Evolutionary conservation across 2,113 vertebrate species (phyloP).

Genomic region (Helogale parvula): DNA sequence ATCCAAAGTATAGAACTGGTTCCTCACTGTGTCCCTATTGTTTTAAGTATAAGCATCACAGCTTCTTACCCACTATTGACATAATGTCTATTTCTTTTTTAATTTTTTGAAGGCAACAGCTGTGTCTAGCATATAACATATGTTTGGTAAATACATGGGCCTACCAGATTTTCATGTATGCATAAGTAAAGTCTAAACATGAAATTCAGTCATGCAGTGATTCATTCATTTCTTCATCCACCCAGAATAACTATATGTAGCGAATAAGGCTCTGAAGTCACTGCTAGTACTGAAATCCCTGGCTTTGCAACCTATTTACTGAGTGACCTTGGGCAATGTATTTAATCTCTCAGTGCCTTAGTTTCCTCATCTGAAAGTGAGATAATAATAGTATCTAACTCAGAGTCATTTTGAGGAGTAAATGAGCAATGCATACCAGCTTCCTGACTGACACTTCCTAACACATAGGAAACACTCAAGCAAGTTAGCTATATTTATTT

Average conservation of each 20-base stretch:
- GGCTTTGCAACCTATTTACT: not conserved
- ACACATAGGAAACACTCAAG: not conserved
- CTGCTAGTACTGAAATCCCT: not conserved
- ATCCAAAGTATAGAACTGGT: not conserved
- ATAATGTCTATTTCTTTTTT: not conserved
- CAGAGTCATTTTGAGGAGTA: not conserved
- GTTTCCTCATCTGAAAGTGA: not conserved
- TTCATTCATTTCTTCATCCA: not conserved
- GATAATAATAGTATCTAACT: not conserved
- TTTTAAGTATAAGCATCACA: not conserved
- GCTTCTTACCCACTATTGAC: not conserved
- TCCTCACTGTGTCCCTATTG: not conserved
- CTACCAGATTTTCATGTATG: not conserved
- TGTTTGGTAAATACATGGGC: not conserved
- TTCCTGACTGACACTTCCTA: not conserved
- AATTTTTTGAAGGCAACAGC: not conserved
- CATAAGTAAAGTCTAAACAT: not conserved
- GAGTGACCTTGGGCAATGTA: not conserved
- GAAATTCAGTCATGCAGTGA: not conserved
- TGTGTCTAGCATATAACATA: not conserved
- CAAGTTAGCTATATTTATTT: not conserved
- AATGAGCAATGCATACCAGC: not conserved
- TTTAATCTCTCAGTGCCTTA: not conserved
- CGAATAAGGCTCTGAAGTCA: not conserved
- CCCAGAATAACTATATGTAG: not conserved